These are phyloP conservation scores for Nematopogon swammerdamellus DNA, from an alignment of 2,888 invertebrate genomes.

Conservation along the genomic window DNA sequence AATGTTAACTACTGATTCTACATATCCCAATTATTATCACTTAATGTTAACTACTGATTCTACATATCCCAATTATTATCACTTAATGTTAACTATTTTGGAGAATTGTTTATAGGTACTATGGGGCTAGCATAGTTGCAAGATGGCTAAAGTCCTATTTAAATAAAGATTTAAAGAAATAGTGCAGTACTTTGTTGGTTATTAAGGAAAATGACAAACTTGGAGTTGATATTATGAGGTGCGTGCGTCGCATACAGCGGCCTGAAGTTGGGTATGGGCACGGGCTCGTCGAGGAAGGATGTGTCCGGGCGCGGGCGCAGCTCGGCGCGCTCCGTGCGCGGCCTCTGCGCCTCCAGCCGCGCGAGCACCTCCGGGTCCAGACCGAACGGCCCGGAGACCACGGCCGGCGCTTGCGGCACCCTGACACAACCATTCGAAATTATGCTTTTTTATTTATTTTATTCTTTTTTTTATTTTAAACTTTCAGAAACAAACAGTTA, in stretches of 20 bases:
- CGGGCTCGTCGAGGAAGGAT: constrained; percentile 49
- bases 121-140: too few species aligned
- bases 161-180: too few species aligned
- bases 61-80: too few species aligned
- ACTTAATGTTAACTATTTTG: too few species aligned
- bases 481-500: too few species aligned
- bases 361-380: constrained; percentile 72
- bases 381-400: constrained; percentile 70
- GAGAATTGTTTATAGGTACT: too few species aligned
- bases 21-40: too few species aligned
- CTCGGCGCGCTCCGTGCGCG: constrained; percentile 24
- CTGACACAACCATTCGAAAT: constrained; percentile 23
- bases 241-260: constrained; percentile 24
- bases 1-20: too few species aligned
- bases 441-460: constrained; percentile 12
- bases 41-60: too few species aligned
- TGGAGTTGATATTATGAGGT: constrained; percentile 17
- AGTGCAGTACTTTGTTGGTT: too few species aligned
- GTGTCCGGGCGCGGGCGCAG: constrained; percentile 40
- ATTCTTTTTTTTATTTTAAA: too few species aligned
- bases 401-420: constrained; percentile 35
- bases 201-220: constrained; percentile 14
- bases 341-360: constrained; percentile 60
- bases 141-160: too few species aligned
- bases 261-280: constrained; percentile 29